Conservation (phyloP, 2,888 invertebrate species). For the Microctonus brassicae region DNA sequence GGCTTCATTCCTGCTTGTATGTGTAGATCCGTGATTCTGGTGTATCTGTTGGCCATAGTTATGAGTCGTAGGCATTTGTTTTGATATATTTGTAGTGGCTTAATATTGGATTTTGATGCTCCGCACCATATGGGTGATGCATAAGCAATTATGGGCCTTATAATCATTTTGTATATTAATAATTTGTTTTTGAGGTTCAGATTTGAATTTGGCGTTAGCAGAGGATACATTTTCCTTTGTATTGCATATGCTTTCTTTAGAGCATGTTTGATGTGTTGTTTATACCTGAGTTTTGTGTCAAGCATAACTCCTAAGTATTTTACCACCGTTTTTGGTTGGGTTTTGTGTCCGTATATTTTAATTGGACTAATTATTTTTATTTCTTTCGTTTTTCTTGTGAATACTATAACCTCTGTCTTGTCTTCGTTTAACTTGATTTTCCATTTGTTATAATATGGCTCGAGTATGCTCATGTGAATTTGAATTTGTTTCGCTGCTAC, state of each 20-base stretch:
- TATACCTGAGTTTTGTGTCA: slow-evolving; percentile 41
- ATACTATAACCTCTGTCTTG: slow-evolving; percentile 40
- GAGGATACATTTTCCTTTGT: slow-evolving; percentile 44
- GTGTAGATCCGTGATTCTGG: not conserved
- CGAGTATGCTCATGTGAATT: slow-evolving; percentile 34
- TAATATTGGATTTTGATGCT: no score
- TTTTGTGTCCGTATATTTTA: slow-evolving; percentile 38
- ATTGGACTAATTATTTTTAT: slow-evolving; percentile 36
- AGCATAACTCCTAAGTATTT: slow-evolving; percentile 49
- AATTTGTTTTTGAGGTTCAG: not conserved
- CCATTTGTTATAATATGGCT: slow-evolving; percentile 29
- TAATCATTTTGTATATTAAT: not conserved
- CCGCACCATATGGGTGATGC: not conserved
- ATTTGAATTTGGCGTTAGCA: slow-evolving; percentile 41
- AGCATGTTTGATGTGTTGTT: slow-evolving; percentile 41
- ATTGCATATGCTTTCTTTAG: slow-evolving; percentile 40
- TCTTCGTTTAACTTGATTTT: slow-evolving; percentile 35
- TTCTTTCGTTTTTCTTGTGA: slow-evolving; percentile 31
- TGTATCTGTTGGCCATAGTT: not conserved
- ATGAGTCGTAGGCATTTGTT: not conserved
- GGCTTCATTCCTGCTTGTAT: not conserved
- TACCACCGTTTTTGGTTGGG: slow-evolving; percentile 29
- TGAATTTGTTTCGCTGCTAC: slow-evolving; percentile 44
- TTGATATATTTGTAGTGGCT: not conserved
- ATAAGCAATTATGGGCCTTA: not conserved